Evolutionary conservation across 2,888 invertebrate species (phyloP).

Genomic region (Sinelater perroti): DNA sequence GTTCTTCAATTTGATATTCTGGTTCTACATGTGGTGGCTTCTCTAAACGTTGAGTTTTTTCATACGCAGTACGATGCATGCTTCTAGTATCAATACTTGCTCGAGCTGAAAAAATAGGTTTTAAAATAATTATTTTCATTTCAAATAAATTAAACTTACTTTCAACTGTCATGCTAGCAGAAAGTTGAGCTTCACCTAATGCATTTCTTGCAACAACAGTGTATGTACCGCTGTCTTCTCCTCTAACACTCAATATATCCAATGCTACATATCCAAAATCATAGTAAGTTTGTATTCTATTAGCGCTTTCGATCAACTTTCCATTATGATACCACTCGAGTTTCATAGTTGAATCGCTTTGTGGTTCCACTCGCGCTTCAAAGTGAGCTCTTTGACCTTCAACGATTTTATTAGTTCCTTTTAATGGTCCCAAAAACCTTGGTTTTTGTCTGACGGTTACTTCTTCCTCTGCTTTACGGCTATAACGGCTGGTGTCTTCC

Average conservation of each 20-base stretch:
- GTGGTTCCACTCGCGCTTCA: constrained; percentile 93
- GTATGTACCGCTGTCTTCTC: constrained; percentile 93
- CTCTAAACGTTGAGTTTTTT: constrained; percentile 88
- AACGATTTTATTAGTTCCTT: constrained; percentile 91
- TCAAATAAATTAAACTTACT: constrained; percentile 69
- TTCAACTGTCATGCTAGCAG: constrained; percentile 86
- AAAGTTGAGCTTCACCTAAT: constrained; percentile 86
- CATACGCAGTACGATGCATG: constrained; percentile 86
- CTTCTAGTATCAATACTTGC: constrained; percentile 89
- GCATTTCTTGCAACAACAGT: constrained; percentile 92
- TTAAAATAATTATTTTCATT: not conserved
- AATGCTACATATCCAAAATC: constrained; percentile 98
- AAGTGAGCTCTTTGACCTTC: constrained; percentile 95
- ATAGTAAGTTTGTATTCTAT: constrained; percentile 91
- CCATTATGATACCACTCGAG: constrained; percentile 99
- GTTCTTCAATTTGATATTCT: constrained; percentile 89
- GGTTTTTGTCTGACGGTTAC: constrained; percentile 81
- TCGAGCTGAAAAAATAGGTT: constrained; percentile 69
- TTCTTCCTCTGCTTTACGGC: constrained; percentile 73
- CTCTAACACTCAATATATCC: constrained; percentile 90
- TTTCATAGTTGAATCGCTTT: constrained; percentile 90
- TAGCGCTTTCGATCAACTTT: constrained; percentile 85
- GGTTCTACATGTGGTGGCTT: constrained; percentile 86
- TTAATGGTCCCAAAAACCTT: constrained; percentile 86
- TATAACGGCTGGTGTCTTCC: constrained; percentile 82